These are phyloP conservation scores for Ochropacha duplaris DNA, from an alignment of 2,888 invertebrate species.

Conservation along the genomic window DNA sequence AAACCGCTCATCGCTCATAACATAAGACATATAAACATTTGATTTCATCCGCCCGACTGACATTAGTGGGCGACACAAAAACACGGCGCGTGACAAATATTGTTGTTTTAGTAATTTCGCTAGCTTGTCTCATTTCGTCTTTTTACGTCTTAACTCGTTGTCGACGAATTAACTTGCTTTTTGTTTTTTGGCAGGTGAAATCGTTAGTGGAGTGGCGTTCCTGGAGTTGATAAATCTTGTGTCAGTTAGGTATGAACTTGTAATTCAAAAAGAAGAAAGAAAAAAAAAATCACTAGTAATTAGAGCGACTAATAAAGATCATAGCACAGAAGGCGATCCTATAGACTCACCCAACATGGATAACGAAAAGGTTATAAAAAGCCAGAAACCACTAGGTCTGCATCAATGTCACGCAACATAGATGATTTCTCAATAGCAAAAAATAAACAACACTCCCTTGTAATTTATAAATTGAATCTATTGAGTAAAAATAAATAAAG, in stretches of 20 bases:
- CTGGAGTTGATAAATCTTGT: not conserved
- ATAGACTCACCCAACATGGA: too few species aligned
- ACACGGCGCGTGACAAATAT: slow-evolving; percentile 47
- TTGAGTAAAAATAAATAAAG: not conserved
- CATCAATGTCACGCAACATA: too few species aligned
- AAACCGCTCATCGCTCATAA: slow-evolving; percentile 23
- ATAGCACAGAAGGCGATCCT: too few species aligned
- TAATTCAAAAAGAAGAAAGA: not conserved
- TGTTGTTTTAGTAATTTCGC: slow-evolving; percentile 49
- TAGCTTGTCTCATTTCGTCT: slow-evolving; percentile 31
- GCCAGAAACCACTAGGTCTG: too few species aligned
- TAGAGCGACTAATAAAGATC: too few species aligned
- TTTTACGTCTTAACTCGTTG: slow-evolving; percentile 4
- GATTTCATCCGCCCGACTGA: slow-evolving; percentile 1
- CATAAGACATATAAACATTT: slow-evolving; percentile 5
- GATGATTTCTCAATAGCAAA: too few species aligned
- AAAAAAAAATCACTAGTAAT: too few species aligned
- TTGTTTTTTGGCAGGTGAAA: not conserved
- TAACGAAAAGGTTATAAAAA: too few species aligned
- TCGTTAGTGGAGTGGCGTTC: not conserved
- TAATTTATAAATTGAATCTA: not conserved
- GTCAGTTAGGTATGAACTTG: not conserved
- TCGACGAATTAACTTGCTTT: not conserved
- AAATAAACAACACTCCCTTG: too few species aligned
- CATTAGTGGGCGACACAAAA: slow-evolving; percentile 45